phyloP scores from a whole-genome alignment of 2,113 vertebrate genomes.

The Zeus faber region DNA sequence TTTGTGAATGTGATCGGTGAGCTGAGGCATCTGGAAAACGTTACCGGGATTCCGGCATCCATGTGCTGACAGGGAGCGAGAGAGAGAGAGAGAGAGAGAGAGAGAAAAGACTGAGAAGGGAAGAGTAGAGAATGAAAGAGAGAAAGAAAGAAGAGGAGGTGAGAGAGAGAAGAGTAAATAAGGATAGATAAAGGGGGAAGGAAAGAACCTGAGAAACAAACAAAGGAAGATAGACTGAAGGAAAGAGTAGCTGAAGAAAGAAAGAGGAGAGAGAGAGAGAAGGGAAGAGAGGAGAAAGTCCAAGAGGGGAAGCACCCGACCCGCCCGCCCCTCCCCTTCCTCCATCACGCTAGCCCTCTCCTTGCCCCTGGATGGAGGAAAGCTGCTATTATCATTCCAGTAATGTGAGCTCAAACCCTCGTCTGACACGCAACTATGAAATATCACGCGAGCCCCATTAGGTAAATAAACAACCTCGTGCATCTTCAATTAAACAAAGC shows the following conservation, averaged over 20 bases:
- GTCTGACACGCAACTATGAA: constrained; percentile 73
- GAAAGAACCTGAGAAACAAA: too few species aligned
- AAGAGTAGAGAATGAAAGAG: too few species aligned
- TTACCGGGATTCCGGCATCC: constrained; percentile 67
- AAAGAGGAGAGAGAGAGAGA: constrained; percentile 43
- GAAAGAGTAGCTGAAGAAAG: constrained; percentile 12
- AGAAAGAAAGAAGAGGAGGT: constrained; percentile 10
- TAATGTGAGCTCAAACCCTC: constrained; percentile 70
- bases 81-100: constrained; percentile 1
- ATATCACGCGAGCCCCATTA: constrained; percentile 75
- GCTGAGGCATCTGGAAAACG: constrained; percentile 73
- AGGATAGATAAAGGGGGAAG: constrained; percentile 41
- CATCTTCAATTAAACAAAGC: constrained; percentile 68
- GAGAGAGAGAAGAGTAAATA: constrained; percentile 19
- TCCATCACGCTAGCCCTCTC: not conserved
- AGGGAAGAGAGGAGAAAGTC: constrained; percentile 48
- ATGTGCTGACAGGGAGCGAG: constrained; percentile 45
- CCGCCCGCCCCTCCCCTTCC: not conserved
- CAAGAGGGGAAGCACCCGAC: constrained; percentile 37
- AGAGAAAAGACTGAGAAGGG: too few species aligned
- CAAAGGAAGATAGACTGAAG: constrained; percentile 10
- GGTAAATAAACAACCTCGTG: constrained; percentile 68
- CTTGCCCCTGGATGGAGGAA: constrained; percentile 56
- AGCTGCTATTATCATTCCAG: constrained; percentile 77
- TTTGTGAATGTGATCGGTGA: constrained; percentile 50